Conservation (phyloP, 2,797 vertebrate species). For the Chelon auratus region DNA sequence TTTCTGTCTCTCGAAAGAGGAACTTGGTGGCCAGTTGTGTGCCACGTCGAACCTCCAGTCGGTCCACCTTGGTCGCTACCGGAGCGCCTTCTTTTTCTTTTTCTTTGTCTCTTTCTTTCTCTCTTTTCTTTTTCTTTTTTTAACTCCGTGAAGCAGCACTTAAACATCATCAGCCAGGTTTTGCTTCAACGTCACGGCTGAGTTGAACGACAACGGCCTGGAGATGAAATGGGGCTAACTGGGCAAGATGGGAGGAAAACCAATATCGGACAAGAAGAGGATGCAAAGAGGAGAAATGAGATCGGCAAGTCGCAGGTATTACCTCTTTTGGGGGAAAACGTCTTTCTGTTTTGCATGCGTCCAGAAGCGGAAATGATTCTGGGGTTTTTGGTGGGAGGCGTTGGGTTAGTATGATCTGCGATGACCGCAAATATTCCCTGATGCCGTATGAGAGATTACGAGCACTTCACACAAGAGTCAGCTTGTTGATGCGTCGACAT, state of each 20-base stretch:
- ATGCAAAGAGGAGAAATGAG: slow-evolving; percentile 16
- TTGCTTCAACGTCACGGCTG: neutral
- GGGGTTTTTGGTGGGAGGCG: slow-evolving; percentile 25
- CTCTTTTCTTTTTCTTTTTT: slow-evolving; percentile 1
- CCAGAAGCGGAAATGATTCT: slow-evolving; percentile 17
- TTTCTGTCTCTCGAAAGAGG: slow-evolving; percentile 79
- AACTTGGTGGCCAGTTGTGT: slow-evolving; percentile 87
- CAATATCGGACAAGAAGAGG: slow-evolving; percentile 17
- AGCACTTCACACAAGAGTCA: neutral
- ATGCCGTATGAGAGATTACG: slow-evolving; percentile 15
- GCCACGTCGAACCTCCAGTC: slow-evolving; percentile 95
- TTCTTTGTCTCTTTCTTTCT: slow-evolving; percentile 5
- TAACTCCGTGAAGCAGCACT: slow-evolving; percentile 2
- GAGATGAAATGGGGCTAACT: slow-evolving; percentile 15
- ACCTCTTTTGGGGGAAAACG: neutral
- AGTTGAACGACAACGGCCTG: slow-evolving; percentile 9
- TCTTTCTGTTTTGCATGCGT: slow-evolving; percentile 12
- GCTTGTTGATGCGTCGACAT: neutral
- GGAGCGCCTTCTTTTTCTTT: slow-evolving; percentile 15
- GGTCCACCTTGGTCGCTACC: slow-evolving; percentile 37
- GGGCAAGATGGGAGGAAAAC: slow-evolving; percentile 13
- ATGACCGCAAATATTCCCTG: slow-evolving; percentile 48
- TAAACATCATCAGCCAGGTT: neutral
- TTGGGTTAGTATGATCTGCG: slow-evolving; percentile 37
- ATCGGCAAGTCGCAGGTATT: slow-evolving; percentile 53